These are phyloP conservation scores for Hydrocynus forskahlii DNA, from an alignment of 2,797 vertebrate species.

Conservation along the genomic window DNA sequence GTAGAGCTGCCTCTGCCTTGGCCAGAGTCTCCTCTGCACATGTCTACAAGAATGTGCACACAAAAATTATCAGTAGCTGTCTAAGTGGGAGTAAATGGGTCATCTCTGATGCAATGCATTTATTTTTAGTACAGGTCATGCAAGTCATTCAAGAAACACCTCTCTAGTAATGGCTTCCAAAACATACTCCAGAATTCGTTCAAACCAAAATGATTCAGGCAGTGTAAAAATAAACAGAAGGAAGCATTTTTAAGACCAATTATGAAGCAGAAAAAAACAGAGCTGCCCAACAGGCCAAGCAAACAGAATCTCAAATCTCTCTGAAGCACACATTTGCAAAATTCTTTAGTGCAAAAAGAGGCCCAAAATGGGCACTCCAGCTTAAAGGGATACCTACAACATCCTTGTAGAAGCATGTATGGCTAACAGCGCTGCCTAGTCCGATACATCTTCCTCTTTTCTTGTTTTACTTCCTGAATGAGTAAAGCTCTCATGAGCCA, in stretches of 20 bases:
- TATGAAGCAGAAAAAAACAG: not conserved
- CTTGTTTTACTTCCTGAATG: constrained; percentile 69
- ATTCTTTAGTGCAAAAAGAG: not conserved
- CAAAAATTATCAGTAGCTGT: not conserved
- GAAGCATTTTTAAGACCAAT: not conserved
- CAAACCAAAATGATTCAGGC: not conserved
- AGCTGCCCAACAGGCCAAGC: not conserved
- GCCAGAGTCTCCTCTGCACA: constrained; percentile 79
- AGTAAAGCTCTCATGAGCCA: constrained; percentile 52
- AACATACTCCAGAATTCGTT: not conserved
- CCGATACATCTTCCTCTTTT: constrained; percentile 67
- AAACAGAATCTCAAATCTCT: not conserved
- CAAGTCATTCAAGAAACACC: not conserved
- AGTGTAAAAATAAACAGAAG: not conserved
- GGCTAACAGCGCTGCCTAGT: constrained; percentile 37
- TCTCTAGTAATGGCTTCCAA: not conserved
- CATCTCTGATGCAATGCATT: not conserved
- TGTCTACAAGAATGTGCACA: constrained; percentile 52
- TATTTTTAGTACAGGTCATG: constrained; percentile 13
- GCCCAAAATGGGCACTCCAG: too few species aligned
- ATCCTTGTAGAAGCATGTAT: constrained; percentile 35
- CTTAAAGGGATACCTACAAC: not conserved
- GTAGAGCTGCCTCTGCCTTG: constrained; percentile 76
- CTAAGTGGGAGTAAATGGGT: not conserved
- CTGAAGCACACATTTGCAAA: not conserved